These are phyloP conservation scores for Schizopygopsis pylzovi DNA, from an alignment of 2,797 vertebrate species.

Conservation along the genomic window DNA sequence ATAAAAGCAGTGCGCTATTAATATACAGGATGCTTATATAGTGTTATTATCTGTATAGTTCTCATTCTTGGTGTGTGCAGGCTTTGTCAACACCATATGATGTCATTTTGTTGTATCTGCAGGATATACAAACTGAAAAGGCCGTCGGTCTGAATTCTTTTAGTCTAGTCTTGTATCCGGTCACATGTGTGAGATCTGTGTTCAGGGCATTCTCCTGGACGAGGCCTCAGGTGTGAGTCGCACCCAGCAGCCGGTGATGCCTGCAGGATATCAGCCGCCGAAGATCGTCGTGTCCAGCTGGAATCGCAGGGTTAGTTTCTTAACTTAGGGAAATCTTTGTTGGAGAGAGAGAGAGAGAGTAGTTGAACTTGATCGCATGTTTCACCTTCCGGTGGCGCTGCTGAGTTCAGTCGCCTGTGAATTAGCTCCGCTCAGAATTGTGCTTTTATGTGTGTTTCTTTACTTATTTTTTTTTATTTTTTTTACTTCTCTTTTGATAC, in stretches of 20 bases:
- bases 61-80: background rate
- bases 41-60: background rate
- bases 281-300: constrained; percentile 95
- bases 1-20: too few relatives aligned
- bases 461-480: too few relatives aligned
- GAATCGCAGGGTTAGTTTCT: constrained; percentile 90
- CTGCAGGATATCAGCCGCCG: constrained; percentile 88
- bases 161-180: background rate
- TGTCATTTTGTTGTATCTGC: background rate
- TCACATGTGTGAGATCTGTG: constrained; percentile 35
- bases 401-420: too few relatives aligned
- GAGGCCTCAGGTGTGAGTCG: constrained; percentile 92
- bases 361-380: background rate
- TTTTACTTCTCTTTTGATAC: too few relatives aligned
- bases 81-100: background rate
- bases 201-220: constrained; percentile 91
- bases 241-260: constrained; percentile 91
- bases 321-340: background rate
- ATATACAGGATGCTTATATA: too few relatives aligned
- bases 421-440: too few relatives aligned
- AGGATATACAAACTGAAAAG: background rate
- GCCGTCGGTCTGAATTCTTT: background rate
- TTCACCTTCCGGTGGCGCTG: too few relatives aligned
- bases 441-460: too few relatives aligned
- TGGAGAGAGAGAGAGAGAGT: too few relatives aligned